phyloP scores from a whole-genome alignment of 2,797 vertebrate genomes.

The Acipenser oxyrinchus region DNA sequence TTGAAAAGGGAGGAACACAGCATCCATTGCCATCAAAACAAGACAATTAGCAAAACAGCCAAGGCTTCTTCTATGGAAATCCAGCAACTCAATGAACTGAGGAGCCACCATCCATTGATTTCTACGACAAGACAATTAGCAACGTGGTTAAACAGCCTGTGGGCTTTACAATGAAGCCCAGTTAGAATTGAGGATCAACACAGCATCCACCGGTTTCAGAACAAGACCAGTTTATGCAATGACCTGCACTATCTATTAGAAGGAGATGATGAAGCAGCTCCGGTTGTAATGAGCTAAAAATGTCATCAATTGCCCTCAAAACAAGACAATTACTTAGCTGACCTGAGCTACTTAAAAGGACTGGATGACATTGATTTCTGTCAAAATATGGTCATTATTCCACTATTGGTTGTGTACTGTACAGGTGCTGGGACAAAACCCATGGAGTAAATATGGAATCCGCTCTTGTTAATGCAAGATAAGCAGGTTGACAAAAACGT shows the following conservation, averaged over 20 bases:
- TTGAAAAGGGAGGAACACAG: too few species aligned
- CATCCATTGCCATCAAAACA: too few species aligned
- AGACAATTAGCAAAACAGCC: too few species aligned
- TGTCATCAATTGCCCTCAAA: slow-evolving; percentile 4
- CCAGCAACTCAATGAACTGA: not conserved
- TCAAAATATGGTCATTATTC: not conserved
- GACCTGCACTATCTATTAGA: not conserved
- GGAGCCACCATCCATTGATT: not conserved
- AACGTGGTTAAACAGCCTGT: not conserved
- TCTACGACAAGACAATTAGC: not conserved
- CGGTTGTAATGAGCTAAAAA: not conserved
- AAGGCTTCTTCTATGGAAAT: too few species aligned
- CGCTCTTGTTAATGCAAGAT: too few species aligned
- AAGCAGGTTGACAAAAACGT: too few species aligned
- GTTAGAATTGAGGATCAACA: not conserved
- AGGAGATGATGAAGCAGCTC: not conserved
- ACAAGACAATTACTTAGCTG: slow-evolving; percentile 3
- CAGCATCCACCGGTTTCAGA: not conserved
- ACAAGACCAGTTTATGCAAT: not conserved
- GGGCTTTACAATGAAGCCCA: not conserved
- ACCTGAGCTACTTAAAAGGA: not conserved
- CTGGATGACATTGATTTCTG: not conserved
- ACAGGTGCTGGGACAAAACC: not conserved
- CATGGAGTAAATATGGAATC: not conserved
- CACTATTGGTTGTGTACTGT: not conserved